Evolutionary conservation across 2,797 vertebrate genomes (phyloP).

Genomic region (Gastrophryne carolinensis): DNA sequence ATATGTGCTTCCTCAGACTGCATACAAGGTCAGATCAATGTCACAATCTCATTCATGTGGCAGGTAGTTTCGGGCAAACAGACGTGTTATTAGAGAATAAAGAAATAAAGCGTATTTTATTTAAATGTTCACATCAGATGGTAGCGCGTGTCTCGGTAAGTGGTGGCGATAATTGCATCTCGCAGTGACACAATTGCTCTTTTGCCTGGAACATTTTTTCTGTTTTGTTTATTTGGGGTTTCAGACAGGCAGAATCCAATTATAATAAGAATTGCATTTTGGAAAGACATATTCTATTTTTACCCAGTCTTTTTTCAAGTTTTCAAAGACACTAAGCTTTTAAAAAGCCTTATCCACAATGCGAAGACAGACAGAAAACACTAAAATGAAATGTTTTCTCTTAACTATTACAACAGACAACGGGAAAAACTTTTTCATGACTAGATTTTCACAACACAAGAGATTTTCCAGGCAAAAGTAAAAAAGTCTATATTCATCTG

Average conservation of each 20-base stretch:
- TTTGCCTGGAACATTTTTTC: neutral
- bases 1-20: too few species aligned
- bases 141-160: neutral
- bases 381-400: too few species aligned
- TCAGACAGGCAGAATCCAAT: conserved; percentile 8
- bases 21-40: neutral
- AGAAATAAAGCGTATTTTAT: too few species aligned
- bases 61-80: neutral
- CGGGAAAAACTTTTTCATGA: too few species aligned
- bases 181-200: neutral
- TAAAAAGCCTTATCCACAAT: too few species aligned
- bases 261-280: neutral
- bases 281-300: neutral
- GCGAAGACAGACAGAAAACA: too few species aligned
- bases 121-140: neutral
- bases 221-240: neutral
- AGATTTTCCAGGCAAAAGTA: too few species aligned
- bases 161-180: neutral
- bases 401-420: too few species aligned
- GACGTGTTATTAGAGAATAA: neutral
- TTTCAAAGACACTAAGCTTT: too few species aligned
- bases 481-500: too few species aligned
- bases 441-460: too few species aligned
- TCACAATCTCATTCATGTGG: neutral
- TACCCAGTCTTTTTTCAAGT: neutral